Evolutionary conservation across 2,888 invertebrate genomes (phyloP), one percentile per base, ranked within the genome.

Genomic region (Leucoma salicis): DNA sequence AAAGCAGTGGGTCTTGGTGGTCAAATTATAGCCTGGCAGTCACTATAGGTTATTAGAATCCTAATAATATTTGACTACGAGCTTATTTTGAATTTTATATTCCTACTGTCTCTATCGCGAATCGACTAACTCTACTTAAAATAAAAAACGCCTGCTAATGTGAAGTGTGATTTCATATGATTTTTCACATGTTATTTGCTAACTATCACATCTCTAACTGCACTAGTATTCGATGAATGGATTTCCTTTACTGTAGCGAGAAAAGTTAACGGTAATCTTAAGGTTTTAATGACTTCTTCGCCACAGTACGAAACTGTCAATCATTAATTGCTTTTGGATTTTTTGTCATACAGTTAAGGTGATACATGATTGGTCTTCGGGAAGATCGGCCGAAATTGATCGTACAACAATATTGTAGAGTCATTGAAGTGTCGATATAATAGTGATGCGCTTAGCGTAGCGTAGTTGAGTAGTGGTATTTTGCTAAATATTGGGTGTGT

Each of bases 261-360:
- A 61, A 58, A 61, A 49, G 38, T 45, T 37, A 56, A 61, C 60
- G 49, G 60, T 58, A 50, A 14, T 43, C 24, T 36, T 18, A 21
- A 42, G 4, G 16, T 31, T 43, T 37, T 53, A 57, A 57, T 53
- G 53, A 33, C 40, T 44, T 38, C 29, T 49, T 50, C 27, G 36
- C 43, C 36, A 28, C 33, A 28, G 16, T 45, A 39, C 44, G 45
- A 49, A 39, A 34, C 8, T 42, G 32, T 36, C 31, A 12, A 36
- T 31, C 31, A 7, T 31, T 37, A 37, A 37, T 37, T 31, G 21
- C 21, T 31, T 29, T 29, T n/a, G 13, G 3, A 11, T 7, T 14
- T 27, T 36, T 36, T 36, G n/a, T 2, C n/a, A 4, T 14, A 7
- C 13, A 3, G n/a, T 10, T 25, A 35, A n/a, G 14, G 13, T 35